Percentiles rank a stretch among this genome's conserved stretches.
These are phyloP conservation scores for Papilio polytes DNA, from an alignment of 1,140 invertebrate species.

Conservation along the genomic window DNA sequence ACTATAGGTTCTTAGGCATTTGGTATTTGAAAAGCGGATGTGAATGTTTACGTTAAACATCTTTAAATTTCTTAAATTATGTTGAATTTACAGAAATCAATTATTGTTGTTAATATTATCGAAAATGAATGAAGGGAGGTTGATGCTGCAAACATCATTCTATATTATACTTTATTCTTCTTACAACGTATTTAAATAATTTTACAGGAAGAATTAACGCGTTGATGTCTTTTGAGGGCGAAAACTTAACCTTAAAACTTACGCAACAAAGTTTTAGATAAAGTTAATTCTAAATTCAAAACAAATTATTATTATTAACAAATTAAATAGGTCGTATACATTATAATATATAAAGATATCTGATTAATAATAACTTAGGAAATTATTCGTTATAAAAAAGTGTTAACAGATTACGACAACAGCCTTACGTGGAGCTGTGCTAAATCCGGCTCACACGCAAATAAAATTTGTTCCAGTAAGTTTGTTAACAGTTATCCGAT, in stretches of 20 bases:
- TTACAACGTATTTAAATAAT: not conserved
- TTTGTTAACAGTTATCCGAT: not conserved
- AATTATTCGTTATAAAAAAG: not conserved
- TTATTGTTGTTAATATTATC: not conserved
- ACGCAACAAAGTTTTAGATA: not conserved
- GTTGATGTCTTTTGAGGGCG: conserved; percentile 48
- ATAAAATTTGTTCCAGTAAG: conserved; percentile 11
- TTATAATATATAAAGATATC: not conserved
- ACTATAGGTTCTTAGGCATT: conserved; percentile 55
- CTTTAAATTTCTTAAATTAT: conserved; percentile 2
- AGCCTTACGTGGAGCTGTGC: not conserved
- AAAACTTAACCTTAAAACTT: not conserved
- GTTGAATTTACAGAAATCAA: not conserved
- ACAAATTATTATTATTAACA: not conserved
- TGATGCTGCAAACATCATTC: not conserved
- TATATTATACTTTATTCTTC: too few species aligned
- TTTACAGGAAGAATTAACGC: conserved; percentile 25
- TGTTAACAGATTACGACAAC: not conserved
- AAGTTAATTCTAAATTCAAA: too few species aligned
- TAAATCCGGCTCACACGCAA: conserved; percentile 24
- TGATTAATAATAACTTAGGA: not conserved
- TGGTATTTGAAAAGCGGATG: conserved; percentile 62
- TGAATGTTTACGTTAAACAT: conserved; percentile 48
- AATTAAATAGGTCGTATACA: not conserved
- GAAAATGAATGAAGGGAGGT: not conserved